Evolutionary conservation across 2,113 vertebrate species (phyloP), one percentile per base, ranked within the genome.

Genomic region (Pelecanoides urinatrix): DNA sequence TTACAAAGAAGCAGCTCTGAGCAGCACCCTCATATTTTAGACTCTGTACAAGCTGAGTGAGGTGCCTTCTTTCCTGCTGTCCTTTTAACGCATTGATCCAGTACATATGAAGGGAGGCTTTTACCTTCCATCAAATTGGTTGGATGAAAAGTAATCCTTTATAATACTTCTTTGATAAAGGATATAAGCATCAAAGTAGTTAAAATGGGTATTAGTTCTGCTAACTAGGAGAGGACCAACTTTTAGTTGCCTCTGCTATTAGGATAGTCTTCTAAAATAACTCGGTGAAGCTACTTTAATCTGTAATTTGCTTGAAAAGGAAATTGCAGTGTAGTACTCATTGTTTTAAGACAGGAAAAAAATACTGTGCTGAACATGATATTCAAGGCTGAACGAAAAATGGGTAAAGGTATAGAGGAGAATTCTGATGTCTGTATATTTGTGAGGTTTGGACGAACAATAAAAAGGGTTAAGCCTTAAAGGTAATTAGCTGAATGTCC

Each of bases 271-370:
- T 90, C 45, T 89, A 16, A 63, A 92, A 42, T 73, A 78, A 34
- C 12, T 20, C 50, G 13, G 36, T 0, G 2, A 56, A 76, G 42
- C 55, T 76, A 0, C 52, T 80, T 58, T 26, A 42, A 50, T 42
- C 56, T 68, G 16, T 58, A 30, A 3, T 34, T 56, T 59, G 44
- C 70, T 25, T 23, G 59, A 26, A 52, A 56, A 85, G 56, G 61
- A 89, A 56, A n/a, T 71, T 0, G 0, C 50, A 70, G 65, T 21
- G n/a, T 42, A 63, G n/a, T 23, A 7, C 20, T 50, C 3, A 0
- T 13, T 61, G 36, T 21, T 77, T 83, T 70, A 73, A 62, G 59
- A 14, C 20, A 27, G 65, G 56, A 65, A 71, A 30, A 10, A 75
- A 55, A 27, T 36, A 8, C 30, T 42, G 0, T 50, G 82, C 40